Evolutionary conservation across 2,888 invertebrate species (phyloP), one percentile per base, ranked within the genome.

Genomic region (Pimpla rufipes): DNA sequence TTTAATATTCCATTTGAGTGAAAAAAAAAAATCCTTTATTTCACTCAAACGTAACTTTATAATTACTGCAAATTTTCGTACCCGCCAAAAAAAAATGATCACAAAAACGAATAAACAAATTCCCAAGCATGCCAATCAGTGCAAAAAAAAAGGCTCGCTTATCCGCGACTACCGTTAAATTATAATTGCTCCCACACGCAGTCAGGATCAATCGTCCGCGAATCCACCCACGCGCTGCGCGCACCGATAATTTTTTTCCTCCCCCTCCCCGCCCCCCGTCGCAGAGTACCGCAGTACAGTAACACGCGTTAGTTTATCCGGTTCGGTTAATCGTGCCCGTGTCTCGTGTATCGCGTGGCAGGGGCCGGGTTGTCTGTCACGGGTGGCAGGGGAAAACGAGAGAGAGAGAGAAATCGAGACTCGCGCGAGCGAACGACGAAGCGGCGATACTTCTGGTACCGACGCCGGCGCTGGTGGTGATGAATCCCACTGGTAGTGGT

Each of bases 231-330:
- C 52, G 3, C 11, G 13, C 7, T n/a, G 11, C 2, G n/a, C 11
- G 21, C 11, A 21, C n/a, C 52, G 21, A 52, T 29, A 59, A 21
- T 29, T 59, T 52, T 66, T 64, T 42, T 57, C 13, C 55, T 29
- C 10, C 59, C 29, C n/a, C 29, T 29, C 29, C 5, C 5, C 29
- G 29, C 5, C 29, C 29, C n/a, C n/a, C n/a, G n/a, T n/a, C n/a
- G n/a, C n/a, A n/a, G n/a, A n/a, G n/a, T n/a, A n/a, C n/a, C n/a
- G n/a, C n/a, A n/a, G n/a, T n/a, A 59, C 70, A 81, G 78, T 79
- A 79, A 55, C 66, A 40, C 35, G 42, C 29, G 79, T 81, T 79
- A 70, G 68, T 76, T 71, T 79, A 16, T 50, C 23, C 50, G 55
- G 67, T 79, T 70, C 23, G 23, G 55, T 55, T 55, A 55, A 55